phyloP scores from a whole-genome alignment of 2,888 invertebrate species.

The Thalpophila matura region DNA sequence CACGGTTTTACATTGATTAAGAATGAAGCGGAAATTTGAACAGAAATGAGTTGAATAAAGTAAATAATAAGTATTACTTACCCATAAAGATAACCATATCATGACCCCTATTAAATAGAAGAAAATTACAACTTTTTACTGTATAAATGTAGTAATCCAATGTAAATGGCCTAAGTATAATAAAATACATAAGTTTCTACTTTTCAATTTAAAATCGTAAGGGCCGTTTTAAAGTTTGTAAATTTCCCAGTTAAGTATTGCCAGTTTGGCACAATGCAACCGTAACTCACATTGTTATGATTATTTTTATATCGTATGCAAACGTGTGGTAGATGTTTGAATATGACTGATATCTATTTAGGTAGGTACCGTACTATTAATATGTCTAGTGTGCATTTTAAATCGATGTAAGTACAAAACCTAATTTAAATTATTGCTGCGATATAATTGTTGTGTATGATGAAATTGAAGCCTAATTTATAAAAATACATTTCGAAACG shows the following conservation, averaged over 20 bases:
- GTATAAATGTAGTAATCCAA: conserved; percentile 54
- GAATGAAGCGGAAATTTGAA: conserved; percentile 40
- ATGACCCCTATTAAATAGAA: conserved; percentile 62
- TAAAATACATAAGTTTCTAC: conserved; percentile 43
- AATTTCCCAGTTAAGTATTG: conserved; percentile 57
- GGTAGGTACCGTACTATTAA: conserved; percentile 37
- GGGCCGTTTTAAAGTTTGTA: conserved; percentile 57
- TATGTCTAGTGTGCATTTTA: conserved; percentile 39
- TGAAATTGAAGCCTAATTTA: conserved; percentile 34
- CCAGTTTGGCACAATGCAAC: conserved; percentile 58
- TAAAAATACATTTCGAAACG: conserved; percentile 36
- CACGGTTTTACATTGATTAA: conserved; percentile 12
- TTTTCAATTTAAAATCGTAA: conserved; percentile 55
- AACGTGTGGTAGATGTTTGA: conserved; percentile 32
- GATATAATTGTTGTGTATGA: conserved; percentile 32
- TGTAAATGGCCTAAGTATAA: conserved; percentile 58
- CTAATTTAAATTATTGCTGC: conserved; percentile 24
- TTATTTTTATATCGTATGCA: conserved; percentile 40
- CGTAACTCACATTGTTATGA: conserved; percentile 57
- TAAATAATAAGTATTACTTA: conserved; percentile 61
- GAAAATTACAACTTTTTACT: conserved; percentile 60
- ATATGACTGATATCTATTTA: conserved; percentile 54
- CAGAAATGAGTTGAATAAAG: conserved; percentile 48
- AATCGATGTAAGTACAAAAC: conserved; percentile 52
- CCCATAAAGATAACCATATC: conserved; percentile 66